Evolutionary conservation across 2,113 vertebrate genomes (phyloP).

Genomic region (Heliornis fulica): DNA sequence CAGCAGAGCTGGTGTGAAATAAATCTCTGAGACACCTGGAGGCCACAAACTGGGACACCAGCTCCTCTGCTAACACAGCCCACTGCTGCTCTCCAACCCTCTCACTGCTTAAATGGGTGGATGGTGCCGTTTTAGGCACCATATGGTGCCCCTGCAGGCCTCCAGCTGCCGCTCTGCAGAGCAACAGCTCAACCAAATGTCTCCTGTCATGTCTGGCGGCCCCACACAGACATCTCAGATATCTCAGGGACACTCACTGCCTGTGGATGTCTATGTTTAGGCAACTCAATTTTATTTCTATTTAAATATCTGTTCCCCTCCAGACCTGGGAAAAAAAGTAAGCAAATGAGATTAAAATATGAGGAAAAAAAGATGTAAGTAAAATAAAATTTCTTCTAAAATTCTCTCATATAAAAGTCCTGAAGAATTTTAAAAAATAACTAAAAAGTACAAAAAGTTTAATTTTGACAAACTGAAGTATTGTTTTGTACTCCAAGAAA

Average conservation of each 20-base stretch:
- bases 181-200: slow-evolving; percentile 53
- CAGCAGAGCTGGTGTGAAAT: background rate
- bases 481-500: background rate
- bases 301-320: background rate
- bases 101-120: slow-evolving; percentile 31
- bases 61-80: background rate
- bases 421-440: background rate
- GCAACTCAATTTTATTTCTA: background rate
- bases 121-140: slow-evolving; percentile 35
- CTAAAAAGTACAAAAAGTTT: background rate
- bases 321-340: background rate
- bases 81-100: background rate
- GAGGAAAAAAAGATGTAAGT: background rate
- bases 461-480: background rate
- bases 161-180: slow-evolving; percentile 46
- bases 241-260: background rate
- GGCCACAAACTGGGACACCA: background rate
- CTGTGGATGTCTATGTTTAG: background rate
- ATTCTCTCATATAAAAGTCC: rapidly evolving
- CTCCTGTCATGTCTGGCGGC: slow-evolving; percentile 32
- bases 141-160: slow-evolving; percentile 54
- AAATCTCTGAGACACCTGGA: background rate
- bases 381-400: background rate
- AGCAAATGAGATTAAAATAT: background rate
- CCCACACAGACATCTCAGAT: background rate